Conservation (phyloP, 2,797 vertebrate genomes). For the Sebastiscus tertius region DNA sequence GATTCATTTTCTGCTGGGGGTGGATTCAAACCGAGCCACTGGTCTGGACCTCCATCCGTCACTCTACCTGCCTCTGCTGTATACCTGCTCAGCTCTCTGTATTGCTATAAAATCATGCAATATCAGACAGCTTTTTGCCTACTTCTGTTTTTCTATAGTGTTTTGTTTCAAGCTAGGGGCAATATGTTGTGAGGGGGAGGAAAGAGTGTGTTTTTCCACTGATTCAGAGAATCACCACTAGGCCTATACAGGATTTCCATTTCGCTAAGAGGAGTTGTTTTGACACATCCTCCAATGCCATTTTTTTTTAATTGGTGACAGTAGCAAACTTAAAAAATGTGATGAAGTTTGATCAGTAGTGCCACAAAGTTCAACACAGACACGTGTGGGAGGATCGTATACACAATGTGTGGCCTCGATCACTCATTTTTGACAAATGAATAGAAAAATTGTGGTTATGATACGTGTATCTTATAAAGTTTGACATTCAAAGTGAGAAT, state of each 20-base stretch:
- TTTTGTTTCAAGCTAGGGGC: slow-evolving; percentile 26
- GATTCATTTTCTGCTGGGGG: slow-evolving; percentile 54
- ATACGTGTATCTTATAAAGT: slow-evolving; percentile 15
- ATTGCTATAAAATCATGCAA: slow-evolving; percentile 5
- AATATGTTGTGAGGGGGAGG: slow-evolving; percentile 64
- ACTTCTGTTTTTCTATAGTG: slow-evolving; percentile 9
- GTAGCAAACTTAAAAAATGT: slow-evolving; percentile 27
- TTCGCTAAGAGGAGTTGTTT: slow-evolving; percentile 55
- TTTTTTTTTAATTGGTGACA: slow-evolving; percentile 64
- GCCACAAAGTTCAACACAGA: slow-evolving; percentile 43
- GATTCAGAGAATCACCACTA: slow-evolving; percentile 14
- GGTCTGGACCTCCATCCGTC: slow-evolving; percentile 37
- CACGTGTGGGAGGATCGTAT: slow-evolving; percentile 55
- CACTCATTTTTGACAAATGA: slow-evolving; percentile 55
- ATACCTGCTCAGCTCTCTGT: slow-evolving; percentile 4
- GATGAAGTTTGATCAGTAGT: slow-evolving; percentile 45
- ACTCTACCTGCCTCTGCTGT: slow-evolving; percentile 13
- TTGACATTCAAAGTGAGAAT: slow-evolving; percentile 38
- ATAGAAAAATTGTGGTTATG: neutral
- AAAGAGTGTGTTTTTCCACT: slow-evolving; percentile 26
- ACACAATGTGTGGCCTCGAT: slow-evolving; percentile 33
- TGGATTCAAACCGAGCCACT: slow-evolving; percentile 42
- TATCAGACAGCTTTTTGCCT: neutral
- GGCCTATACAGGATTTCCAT: slow-evolving; percentile 41
- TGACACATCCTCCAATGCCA: slow-evolving; percentile 56